These are phyloP conservation scores for Agrypnia vestita DNA, from an alignment of 1,140 invertebrate species.

Conservation along the genomic window DNA sequence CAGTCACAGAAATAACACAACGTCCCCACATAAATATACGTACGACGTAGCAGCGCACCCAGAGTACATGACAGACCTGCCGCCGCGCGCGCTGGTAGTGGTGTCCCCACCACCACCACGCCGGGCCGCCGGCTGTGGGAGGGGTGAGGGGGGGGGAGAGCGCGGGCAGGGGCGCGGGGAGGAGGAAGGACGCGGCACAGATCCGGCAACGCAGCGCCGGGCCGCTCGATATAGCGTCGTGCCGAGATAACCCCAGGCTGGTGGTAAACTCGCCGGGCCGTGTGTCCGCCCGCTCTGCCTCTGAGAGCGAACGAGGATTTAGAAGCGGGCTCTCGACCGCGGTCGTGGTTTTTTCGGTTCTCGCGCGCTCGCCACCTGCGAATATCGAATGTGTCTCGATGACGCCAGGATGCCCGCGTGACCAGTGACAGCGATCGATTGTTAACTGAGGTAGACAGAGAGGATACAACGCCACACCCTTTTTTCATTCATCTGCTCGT, in stretches of 20 bases:
- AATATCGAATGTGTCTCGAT: no score
- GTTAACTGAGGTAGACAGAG: no score
- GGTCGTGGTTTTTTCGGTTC: no score
- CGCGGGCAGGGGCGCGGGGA: conserved; percentile 4
- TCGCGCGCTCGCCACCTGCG: no score
- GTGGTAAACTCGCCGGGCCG: background rate
- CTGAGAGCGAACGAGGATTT: no score
- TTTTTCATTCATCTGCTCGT: no score
- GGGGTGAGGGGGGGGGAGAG: background rate
- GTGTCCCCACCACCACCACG: background rate
- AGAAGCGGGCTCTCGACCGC: no score
- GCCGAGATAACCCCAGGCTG: conserved; percentile 20
- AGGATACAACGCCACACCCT: no score
- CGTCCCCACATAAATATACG: background rate
- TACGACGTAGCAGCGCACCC: background rate
- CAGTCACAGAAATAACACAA: conserved; percentile 12
- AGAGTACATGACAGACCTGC: conserved; percentile 1
- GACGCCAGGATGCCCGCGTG: no score
- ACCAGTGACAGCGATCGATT: no score
- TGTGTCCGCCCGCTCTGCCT: background rate
- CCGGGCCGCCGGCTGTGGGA: background rate
- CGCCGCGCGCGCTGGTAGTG: conserved; percentile 3
- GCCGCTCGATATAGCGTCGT: conserved; percentile 45
- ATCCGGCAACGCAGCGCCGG: conserved; percentile 52
- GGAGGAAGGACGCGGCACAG: conserved; percentile 34